phyloP scores from a whole-genome alignment of 2,797 vertebrate species.

The Sebastes oblongus region DNA sequence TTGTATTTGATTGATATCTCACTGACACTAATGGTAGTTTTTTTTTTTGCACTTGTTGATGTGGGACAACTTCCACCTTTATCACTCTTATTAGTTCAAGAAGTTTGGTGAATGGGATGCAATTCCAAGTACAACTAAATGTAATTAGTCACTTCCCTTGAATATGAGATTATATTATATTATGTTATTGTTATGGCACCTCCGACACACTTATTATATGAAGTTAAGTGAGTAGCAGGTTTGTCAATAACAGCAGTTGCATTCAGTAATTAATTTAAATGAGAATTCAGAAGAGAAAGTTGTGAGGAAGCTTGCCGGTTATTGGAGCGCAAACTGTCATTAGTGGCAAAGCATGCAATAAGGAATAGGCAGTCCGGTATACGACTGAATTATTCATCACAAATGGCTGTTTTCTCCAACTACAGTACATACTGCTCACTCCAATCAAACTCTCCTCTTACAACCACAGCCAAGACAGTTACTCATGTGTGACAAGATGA shows the following conservation, averaged over 20 bases:
- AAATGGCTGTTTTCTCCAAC: slow-evolving; percentile 58
- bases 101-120: not conserved
- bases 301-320: not conserved
- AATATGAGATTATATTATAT: not conserved
- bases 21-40: not conserved
- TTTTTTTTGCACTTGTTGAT: not conserved
- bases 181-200: not conserved
- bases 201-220: not conserved
- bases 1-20: not conserved
- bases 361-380: slow-evolving; percentile 34
- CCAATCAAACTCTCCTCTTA: slow-evolving; percentile 73
- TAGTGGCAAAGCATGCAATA: slow-evolving; percentile 39
- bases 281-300: slow-evolving; percentile 11
- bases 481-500: slow-evolving; percentile 10
- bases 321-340: slow-evolving; percentile 34
- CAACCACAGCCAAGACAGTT: slow-evolving; percentile 29
- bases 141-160: not conserved
- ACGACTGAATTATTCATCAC: slow-evolving; percentile 79
- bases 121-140: not conserved
- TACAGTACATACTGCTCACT: slow-evolving; percentile 47
- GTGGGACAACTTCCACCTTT: not conserved
- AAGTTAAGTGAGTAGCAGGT: not conserved
- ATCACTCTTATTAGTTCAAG: not conserved
- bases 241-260: not conserved
- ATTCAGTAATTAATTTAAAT: not conserved